Percentiles rank a stretch among this genome's conserved stretches.
Conservation (phyloP, 2,797 vertebrate genomes). For the Serranus cabrilla region DNA sequence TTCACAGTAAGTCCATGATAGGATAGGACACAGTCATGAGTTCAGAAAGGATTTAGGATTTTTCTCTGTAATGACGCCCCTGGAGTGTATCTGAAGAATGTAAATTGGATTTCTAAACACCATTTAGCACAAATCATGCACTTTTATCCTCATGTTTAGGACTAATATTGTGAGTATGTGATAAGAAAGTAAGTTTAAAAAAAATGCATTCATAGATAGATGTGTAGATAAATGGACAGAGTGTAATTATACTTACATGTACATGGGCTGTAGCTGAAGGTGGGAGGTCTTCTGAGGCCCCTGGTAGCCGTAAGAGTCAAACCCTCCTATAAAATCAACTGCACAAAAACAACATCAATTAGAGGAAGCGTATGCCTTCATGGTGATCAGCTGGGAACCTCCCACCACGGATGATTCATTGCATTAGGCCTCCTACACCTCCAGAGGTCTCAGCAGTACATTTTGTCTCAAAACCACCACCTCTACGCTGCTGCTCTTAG, state of each 20-base stretch:
- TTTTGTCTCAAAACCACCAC: conserved; percentile 16
- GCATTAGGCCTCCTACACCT: conserved; percentile 44
- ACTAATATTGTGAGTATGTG: neutral
- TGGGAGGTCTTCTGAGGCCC: conserved; percentile 99
- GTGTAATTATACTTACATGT: conserved; percentile 90
- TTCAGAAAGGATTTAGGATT: too few species aligned
- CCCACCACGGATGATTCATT: conserved; percentile 55
- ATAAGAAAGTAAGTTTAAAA: neutral
- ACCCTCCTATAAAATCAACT: conserved; percentile 99
- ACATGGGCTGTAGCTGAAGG: conserved; percentile 99
- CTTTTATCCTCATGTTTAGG: neutral
- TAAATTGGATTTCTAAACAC: neutral
- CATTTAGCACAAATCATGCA: neutral
- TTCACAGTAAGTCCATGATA: too few species aligned
- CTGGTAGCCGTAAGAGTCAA: conserved; percentile 99
- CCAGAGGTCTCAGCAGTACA: conserved; percentile 33
- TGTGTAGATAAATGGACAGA: neutral
- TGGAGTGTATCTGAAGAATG: neutral
- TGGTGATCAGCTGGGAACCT: conserved; percentile 38
- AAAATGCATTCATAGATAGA: neutral
- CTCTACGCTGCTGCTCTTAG: conserved; percentile 1
- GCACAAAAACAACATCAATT: conserved; percentile 69
- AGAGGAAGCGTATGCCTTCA: conserved; percentile 19
- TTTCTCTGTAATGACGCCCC: too few species aligned
- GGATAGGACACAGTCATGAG: too few species aligned